A percentile compares a stretch with the other conserved stretches of the same genome.
phyloP scores from a whole-genome alignment of 2,113 vertebrate genomes.

The Crotalus helleri region DNA sequence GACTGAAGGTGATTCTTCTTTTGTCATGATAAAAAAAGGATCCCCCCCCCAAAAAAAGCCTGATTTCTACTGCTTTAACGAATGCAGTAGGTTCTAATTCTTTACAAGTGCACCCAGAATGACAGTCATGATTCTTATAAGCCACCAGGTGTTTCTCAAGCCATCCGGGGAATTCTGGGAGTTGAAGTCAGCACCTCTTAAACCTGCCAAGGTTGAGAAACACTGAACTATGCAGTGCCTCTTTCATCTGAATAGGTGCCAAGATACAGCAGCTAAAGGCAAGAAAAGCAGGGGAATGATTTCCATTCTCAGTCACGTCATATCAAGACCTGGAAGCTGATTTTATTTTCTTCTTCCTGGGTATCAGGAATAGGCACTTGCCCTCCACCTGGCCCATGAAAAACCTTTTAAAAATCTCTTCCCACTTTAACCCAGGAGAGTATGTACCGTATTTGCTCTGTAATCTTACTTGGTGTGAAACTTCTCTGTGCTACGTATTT shows the following conservation, averaged over 20 bases:
- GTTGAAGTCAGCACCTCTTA: neutral
- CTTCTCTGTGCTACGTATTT: neutral
- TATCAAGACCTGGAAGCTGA: neutral
- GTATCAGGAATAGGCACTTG: neutral
- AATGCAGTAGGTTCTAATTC: neutral
- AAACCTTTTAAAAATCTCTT: neutral
- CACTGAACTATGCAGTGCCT: neutral
- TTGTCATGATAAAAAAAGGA: neutral
- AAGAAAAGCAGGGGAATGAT: neutral
- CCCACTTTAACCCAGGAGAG: neutral
- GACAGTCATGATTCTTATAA: neutral
- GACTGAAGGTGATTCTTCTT: neutral
- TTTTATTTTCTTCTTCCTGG: neutral
- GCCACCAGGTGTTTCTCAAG: neutral
- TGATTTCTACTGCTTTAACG: neutral
- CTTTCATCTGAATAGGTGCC: neutral
- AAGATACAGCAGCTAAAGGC: neutral
- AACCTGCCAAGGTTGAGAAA: neutral
- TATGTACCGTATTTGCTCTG: neutral
- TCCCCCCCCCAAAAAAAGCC: neutral
- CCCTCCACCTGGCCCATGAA: neutral
- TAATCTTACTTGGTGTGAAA: neutral
- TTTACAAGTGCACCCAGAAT: neutral
- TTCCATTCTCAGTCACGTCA: neutral
- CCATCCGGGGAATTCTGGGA: neutral